Base-by-base conservation (phyloP, 1,140 invertebrate genomes). In the Apis laboriosa region DNA sequence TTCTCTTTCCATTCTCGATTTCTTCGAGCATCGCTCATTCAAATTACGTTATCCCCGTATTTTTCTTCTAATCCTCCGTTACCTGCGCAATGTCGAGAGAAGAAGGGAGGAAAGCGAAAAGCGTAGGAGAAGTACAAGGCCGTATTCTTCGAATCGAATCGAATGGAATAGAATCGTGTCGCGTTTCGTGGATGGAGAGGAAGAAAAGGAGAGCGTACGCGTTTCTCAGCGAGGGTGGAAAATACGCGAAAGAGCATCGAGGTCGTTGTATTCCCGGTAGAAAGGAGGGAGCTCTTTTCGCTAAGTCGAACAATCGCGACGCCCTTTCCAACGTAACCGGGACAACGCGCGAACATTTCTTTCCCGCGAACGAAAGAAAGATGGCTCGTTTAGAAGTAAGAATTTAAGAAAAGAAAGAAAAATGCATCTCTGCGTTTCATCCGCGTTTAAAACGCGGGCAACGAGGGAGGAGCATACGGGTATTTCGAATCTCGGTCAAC, bases 211-310 rank as follows among this genome's bases (percentile, higher is more conserved):
- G 72, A 15, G 74, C 11, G 15, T 49, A 1, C n/a, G 24, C 21
- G 43, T 8, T 7, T 51, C 15, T 12, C n/a, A 21, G 34, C 9
- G 34, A 56, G 55, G 53, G 63, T 34, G 60, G 58, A 28, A 75
- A 77, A 63, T 55, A 19, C 60, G 75, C 71, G 84, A 72, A 71
- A 67, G 71, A 64, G 61, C 71, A 86, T 78, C 60, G 61, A n/a
- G 60, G 77, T 63, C 66, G 67, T 76, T 77, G 75, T 66, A 81
- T 66, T 81, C 71, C 63, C 60, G 21, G 70, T 64, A 24, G 64
- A 55, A 43, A 64, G 60, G 21, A 28, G 64, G 64, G 28, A 61
- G 64, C 53, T 78, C 64, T 60, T 78, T 83, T 83, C 43, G 53
- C 21, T 58, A 51, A 64, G 64, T 71, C 49, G 74, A 19, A 85